Evolutionary conservation across 2,888 invertebrate genomes (phyloP).

Genomic region (Ephialtes manifestator): DNA sequence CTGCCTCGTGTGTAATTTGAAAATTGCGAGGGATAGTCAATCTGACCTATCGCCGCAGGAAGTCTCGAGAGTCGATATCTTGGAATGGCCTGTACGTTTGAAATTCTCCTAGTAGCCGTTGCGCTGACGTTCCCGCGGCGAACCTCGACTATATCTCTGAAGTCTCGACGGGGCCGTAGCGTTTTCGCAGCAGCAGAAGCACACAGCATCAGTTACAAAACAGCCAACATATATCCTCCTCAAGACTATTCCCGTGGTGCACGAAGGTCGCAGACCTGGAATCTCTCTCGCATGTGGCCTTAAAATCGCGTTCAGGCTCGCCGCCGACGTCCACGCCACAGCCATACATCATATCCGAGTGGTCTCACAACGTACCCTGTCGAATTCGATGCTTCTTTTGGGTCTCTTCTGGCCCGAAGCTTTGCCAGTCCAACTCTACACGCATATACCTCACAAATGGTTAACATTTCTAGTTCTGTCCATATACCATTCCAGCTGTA

Average conservation of each 20-base stretch:
- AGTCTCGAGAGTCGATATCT: conserved; percentile 55
- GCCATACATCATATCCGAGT: conserved; percentile 65
- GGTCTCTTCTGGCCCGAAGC: conserved; percentile 56
- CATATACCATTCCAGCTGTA: conserved; percentile 28
- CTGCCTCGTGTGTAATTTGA: background rate
- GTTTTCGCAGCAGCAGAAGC: conserved; percentile 61
- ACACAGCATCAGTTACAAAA: conserved; percentile 48
- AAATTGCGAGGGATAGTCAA: conserved; percentile 1
- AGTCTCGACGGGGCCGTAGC: conserved; percentile 53
- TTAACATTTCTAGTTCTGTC: conserved; percentile 55
- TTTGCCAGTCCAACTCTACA: conserved; percentile 35
- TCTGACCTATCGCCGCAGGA: conserved; percentile 48
- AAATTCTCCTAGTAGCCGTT: conserved; percentile 54
- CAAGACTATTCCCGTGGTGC: conserved; percentile 67
- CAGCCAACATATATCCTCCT: conserved; percentile 41
- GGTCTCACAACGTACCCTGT: conserved; percentile 57
- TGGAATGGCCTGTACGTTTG: conserved; percentile 31
- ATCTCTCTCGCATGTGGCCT: conserved; percentile 66
- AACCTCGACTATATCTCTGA: conserved; percentile 9
- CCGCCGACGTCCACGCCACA: conserved; percentile 58
- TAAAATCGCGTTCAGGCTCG: conserved; percentile 61
- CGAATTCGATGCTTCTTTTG: conserved; percentile 67
- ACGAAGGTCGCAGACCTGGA: conserved; percentile 64
- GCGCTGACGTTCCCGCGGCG: conserved; percentile 22
- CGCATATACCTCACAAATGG: conserved; percentile 27